Evolutionary conservation across 2,113 vertebrate species (phyloP).

Genomic region (Podiceps cristatus): DNA sequence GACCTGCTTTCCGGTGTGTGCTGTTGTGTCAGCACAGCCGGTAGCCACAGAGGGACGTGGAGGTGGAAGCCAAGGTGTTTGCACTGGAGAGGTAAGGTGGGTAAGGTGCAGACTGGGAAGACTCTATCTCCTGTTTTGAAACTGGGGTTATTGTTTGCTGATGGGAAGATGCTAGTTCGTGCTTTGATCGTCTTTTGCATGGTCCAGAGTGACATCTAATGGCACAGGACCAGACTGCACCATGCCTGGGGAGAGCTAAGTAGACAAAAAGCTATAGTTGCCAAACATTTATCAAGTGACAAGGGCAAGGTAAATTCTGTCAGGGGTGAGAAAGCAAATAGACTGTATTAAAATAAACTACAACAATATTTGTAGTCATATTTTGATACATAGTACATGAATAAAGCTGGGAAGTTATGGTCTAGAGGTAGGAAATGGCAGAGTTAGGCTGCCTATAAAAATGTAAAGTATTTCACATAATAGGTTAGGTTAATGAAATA

Average conservation of each 20-base stretch:
- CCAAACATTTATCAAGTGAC: not conserved
- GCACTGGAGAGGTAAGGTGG: not conserved
- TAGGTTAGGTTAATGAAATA: not conserved
- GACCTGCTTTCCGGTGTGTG: not conserved
- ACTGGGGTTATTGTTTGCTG: not conserved
- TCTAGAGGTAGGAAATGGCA: not conserved
- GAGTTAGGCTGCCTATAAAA: not conserved
- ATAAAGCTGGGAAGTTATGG: not conserved
- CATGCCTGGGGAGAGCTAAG: not conserved
- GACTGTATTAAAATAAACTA: not conserved
- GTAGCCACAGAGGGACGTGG: fast-evolving
- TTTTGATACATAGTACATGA: not conserved
- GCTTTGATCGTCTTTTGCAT: not conserved
- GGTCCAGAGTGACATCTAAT: conserved; percentile 59
- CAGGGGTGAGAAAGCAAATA: not conserved
- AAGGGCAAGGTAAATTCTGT: not conserved
- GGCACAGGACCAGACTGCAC: conserved; percentile 1
- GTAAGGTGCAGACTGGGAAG: not conserved
- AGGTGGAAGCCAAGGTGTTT: not conserved
- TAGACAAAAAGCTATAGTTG: not conserved
- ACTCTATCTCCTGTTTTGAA: not conserved
- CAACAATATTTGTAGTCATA: not conserved
- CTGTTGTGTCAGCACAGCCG: not conserved
- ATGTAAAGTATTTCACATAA: not conserved
- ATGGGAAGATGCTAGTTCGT: not conserved